These are phyloP conservation scores for Rotaria macrura DNA, from an alignment of 2,888 invertebrate genomes.

Conservation along the genomic window DNA sequence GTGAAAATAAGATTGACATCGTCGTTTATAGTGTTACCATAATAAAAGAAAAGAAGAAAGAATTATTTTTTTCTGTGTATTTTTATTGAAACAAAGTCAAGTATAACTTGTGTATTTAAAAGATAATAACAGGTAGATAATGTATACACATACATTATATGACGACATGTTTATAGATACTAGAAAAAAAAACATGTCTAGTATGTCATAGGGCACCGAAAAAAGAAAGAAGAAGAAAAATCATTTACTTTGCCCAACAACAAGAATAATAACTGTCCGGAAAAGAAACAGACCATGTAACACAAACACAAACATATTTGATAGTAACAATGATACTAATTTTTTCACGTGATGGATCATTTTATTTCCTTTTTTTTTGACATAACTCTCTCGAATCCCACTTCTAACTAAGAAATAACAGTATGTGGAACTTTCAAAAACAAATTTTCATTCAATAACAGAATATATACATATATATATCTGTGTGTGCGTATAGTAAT, in stretches of 20 bases:
- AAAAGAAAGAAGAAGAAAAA: neutral
- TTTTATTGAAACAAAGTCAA: no score
- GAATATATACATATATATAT: no score
- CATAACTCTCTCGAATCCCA: neutral
- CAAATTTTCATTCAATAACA: no score
- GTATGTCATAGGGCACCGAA: neutral
- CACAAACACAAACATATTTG: neutral
- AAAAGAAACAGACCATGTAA: neutral
- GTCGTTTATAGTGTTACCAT: neutral
- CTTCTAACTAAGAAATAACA: neutral
- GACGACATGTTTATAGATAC: neutral
- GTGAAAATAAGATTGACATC: neutral
- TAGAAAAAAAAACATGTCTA: neutral
- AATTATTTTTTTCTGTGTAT: neutral
- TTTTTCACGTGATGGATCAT: neutral
- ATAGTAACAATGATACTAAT: neutral
- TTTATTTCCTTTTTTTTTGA: neutral
- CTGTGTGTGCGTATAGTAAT: no score
- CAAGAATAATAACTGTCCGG: neutral
- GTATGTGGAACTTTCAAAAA: no score
- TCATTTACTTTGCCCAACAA: neutral
- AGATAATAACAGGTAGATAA: neutral
- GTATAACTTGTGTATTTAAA: neutral
- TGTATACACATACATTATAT: neutral
- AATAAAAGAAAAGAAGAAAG: neutral